phyloP scores from a whole-genome alignment of 2,797 vertebrate species.

The Phalanger gymnotis region DNA sequence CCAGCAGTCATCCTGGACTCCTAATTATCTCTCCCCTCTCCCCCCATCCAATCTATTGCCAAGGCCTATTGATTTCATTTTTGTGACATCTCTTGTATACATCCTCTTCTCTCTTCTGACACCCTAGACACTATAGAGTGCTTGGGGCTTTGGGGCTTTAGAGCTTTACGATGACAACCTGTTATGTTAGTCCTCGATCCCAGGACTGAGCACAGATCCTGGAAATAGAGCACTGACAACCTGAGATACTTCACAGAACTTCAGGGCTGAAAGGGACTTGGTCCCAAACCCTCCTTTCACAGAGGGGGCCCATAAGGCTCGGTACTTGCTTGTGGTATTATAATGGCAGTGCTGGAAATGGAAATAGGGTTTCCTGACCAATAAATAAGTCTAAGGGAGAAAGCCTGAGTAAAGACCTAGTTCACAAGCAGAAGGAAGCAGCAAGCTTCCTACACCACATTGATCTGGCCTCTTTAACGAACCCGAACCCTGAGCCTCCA shows the following conservation, averaged over 20 bases:
- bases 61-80: background rate
- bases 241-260: background rate
- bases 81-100: background rate
- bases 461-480: background rate
- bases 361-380: background rate
- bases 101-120: background rate
- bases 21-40: background rate
- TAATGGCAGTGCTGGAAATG: background rate
- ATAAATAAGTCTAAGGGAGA: background rate
- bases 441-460: background rate
- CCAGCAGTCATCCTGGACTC: background rate
- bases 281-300: background rate
- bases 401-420: background rate
- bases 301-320: background rate
- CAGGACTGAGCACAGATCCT: background rate
- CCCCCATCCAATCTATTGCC: background rate
- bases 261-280: background rate
- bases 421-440: background rate
- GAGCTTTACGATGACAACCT: background rate
- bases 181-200: background rate
- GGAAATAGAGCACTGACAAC: background rate
- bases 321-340: background rate
- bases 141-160: too few species aligned
- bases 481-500: background rate
- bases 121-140: background rate